Evolutionary conservation across 1,140 invertebrate genomes (phyloP), one percentile per base, ranked within the genome.

Genomic region (Stenopsyche tienmushanensis): DNA sequence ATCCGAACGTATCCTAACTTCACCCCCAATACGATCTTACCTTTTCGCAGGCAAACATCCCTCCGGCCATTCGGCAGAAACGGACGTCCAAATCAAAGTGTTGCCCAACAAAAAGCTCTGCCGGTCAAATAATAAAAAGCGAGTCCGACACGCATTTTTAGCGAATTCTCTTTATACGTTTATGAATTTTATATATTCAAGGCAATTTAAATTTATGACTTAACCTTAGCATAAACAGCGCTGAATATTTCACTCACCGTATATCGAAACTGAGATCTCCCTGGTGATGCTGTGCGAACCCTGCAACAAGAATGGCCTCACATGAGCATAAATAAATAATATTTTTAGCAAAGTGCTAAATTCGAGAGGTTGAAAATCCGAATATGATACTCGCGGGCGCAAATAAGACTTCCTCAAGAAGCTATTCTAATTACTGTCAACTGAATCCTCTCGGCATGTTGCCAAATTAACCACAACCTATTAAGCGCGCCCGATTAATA

Each of bases 171-270:
- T n/a, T n/a, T n/a, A n/a, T n/a, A n/a, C n/a, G n/a, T n/a, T n/a
- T n/a, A n/a, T n/a, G n/a, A n/a, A n/a, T n/a, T n/a, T n/a, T n/a
- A n/a, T n/a, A n/a, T n/a, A n/a, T n/a, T n/a, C n/a, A n/a, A n/a
- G n/a, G n/a, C 52, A 54, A 54, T 54, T 34, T 54, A 54, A 54
- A 54, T 54, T 54, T 54, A 54, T 54, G 52, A 54, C 52, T 54
- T 54, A n/a, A n/a, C n/a, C n/a, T n/a, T n/a, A n/a, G n/a, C n/a
- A n/a, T n/a, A 34, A 47, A 47, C 8, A 47, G 15, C 23, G 42
- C 26, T 60, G 57, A 44, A 60, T 60, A 60, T 47, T 60, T 60
- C 42, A 60, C 57, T 60, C 57, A 60, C 57, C 57, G 39, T 24
- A 41, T 60, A 60, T 60, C 44, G 42, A 60, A 34, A 17, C 18